Conservation (phyloP, 2,113 vertebrate species). For the Chinchilla lanigera region DNA sequence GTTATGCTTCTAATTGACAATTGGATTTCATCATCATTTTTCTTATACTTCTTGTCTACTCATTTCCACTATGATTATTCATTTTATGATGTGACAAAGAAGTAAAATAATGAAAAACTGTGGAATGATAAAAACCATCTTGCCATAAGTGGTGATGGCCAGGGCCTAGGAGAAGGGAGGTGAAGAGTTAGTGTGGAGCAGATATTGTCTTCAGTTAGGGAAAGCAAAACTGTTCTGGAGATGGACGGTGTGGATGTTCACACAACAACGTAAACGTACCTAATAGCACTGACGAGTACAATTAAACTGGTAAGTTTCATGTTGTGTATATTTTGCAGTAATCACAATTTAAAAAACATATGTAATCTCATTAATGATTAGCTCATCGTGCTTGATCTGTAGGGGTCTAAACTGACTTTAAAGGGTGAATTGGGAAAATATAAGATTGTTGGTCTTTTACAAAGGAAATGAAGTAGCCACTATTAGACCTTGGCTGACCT, state of each 20-base stretch:
- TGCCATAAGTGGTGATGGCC: neutral
- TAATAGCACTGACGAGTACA: neutral
- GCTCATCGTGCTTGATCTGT: neutral
- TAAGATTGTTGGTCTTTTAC: neutral
- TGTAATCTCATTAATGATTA: neutral
- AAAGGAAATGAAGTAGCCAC: neutral
- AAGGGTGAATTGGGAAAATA: conserved; percentile 2
- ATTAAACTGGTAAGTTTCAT: conserved; percentile 14
- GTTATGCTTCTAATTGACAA: neutral
- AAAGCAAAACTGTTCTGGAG: neutral
- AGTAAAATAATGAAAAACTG: neutral
- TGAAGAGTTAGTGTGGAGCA: neutral
- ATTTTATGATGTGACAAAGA: conserved; percentile 18
- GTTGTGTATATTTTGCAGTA: neutral
- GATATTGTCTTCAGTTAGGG: neutral
- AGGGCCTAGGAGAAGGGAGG: neutral
- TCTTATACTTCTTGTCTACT: neutral
- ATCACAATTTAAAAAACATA: neutral
- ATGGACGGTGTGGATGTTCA: neutral
- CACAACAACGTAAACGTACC: neutral
- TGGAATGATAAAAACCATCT: neutral
- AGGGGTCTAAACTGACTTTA: neutral
- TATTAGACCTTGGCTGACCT: neutral
- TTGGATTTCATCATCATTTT: neutral
- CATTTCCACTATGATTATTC: neutral